Percentiles rank a stretch among this genome's conserved stretches.
Conservation (phyloP, 64 coral and sea anemone species). For the Acropora yongei region DNA sequence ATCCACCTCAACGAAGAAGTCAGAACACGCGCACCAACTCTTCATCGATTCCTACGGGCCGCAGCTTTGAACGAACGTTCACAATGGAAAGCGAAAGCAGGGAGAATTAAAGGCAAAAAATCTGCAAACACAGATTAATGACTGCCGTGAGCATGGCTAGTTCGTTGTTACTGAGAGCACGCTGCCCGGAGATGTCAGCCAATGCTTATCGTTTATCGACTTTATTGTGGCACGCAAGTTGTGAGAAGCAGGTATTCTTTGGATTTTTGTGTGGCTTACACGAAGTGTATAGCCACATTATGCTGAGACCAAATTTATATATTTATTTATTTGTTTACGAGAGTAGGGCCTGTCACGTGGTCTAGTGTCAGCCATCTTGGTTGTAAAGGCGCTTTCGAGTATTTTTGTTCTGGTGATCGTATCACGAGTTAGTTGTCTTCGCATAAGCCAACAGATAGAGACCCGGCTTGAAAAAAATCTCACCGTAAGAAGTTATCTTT, state of each 20-base stretch:
- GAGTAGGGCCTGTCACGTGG: too few species aligned
- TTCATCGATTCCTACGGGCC: not conserved
- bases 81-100: not conserved
- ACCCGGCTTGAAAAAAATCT: too few species aligned
- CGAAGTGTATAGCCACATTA: too few species aligned
- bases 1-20: not conserved
- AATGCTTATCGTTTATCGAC: not conserved
- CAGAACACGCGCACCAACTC: not conserved
- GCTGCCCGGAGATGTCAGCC: not conserved
- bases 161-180: not conserved
- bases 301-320: too few species aligned
- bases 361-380: too few species aligned
- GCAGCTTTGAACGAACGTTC: not conserved
- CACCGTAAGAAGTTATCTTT: too few species aligned
- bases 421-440: too few species aligned
- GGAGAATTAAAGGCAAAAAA: not conserved
- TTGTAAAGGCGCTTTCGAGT: too few species aligned
- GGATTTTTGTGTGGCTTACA: too few species aligned
- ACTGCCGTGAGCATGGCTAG: not conserved
- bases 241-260: not conserved
- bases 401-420: too few species aligned
- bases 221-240: not conserved
- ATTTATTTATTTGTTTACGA: too few species aligned
- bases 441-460: too few species aligned
- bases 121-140: not conserved